Percentiles rank a stretch among this genome's conserved stretches.
Conservation (phyloP, 2,797 vertebrate species). For the Microctenopoma stevenorrisi region DNA sequence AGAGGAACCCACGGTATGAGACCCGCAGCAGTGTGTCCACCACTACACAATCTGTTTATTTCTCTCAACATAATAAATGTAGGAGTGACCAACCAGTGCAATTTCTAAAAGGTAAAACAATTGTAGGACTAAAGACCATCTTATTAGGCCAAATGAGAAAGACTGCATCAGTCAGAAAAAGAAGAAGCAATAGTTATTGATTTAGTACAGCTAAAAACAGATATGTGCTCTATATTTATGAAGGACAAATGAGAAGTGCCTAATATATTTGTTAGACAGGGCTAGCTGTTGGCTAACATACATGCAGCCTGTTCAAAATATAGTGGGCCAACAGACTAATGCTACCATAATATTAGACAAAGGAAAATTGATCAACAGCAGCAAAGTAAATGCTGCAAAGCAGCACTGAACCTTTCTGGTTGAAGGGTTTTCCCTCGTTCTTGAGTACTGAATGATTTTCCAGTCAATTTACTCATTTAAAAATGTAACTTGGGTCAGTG, state of each 20-base stretch:
- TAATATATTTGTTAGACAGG: constrained; percentile 1
- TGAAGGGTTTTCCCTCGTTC: too few species aligned
- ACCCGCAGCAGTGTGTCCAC: constrained; percentile 6
- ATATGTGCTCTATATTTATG: background rate
- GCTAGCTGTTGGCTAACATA: background rate
- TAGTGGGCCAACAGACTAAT: background rate
- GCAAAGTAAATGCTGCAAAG: too few species aligned
- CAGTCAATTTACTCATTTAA: too few species aligned
- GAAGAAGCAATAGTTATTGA: constrained; percentile 22
- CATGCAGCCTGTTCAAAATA: background rate
- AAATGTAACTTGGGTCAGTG: too few species aligned
- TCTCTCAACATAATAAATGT: constrained; percentile 41
- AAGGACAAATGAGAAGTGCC: constrained; percentile 9
- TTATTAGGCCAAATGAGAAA: constrained; percentile 10
- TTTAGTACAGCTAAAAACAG: background rate
- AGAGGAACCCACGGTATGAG: constrained; percentile 11
- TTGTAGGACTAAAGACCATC: constrained; percentile 11
- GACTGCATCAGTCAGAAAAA: background rate
- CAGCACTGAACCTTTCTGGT: too few species aligned
- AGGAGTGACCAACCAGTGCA: constrained; percentile 54
- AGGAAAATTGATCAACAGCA: background rate
- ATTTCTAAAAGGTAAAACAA: constrained; percentile 62
- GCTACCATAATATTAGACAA: background rate
- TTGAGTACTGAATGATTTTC: too few species aligned
- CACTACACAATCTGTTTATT: constrained; percentile 44